Base-by-base conservation (phyloP, 2,888 invertebrate species). In the Rhodophaea formosa region DNA sequence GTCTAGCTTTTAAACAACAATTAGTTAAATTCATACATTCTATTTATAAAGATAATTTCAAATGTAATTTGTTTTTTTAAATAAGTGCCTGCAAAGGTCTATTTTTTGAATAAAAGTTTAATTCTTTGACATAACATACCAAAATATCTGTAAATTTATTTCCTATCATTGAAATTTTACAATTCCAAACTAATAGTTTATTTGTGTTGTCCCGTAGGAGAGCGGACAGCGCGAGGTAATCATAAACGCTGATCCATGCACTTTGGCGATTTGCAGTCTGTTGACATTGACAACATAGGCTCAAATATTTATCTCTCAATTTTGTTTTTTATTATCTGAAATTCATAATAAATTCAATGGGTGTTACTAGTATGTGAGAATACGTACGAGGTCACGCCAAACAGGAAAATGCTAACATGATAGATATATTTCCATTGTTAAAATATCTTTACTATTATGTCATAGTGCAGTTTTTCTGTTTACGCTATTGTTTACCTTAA, bases 181-280 rank as follows among this genome's bases (percentile, higher is more conserved):
- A 39, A 15, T 35, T 63, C 69, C 68, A 77, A 79, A 86, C 86
- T 77, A 81, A 82, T 76, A 55, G 66, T 70, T 68, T 83, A 78
- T 91, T 88, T 92, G 85, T 91, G 86, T 92, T 91, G 84, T 89
- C 86, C 85, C 80, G 92, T 93, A 94, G 94, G 94, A 93, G 89
- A 93, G 93, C 93, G 94, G 94, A 86, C 93, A 93, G 90, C 93
- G 93, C 83, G 94, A 94, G 94, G 94, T 94, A 94, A 93, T 86
- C 81, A 84, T 76, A 82, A 73, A 71, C 80, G 84, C 81, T 84
- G 85, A 76, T 83, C 81, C 85, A 79, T 83, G 86, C 87, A 89
- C 88, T 78, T 75, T 83, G 66, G 73, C 69, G 74, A 70, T 63
- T 64, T 72, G 71, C 72, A 70, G 74, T 80, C 74, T 84, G 84